A percentile compares a stretch with the other conserved stretches of the same genome.
These are phyloP conservation scores for Phylloscopus collybita DNA, from an alignment of 2,797 vertebrate genomes.

Conservation along the genomic window DNA sequence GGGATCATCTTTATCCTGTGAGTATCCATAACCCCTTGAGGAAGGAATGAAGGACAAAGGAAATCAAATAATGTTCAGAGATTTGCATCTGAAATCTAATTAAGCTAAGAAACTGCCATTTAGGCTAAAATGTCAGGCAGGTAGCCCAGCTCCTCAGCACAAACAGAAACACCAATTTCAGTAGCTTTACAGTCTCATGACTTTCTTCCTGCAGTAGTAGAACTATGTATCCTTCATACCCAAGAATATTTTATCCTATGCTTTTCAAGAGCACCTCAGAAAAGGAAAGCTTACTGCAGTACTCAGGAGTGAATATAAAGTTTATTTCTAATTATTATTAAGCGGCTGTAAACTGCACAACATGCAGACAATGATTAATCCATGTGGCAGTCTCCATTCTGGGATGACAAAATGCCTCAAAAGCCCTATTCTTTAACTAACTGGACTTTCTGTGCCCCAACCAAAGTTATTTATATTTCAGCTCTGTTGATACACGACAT, in stretches of 20 bases:
- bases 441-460: neutral
- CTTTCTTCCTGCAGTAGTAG: neutral
- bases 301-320: neutral
- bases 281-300: slow-evolving; percentile 1
- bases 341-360: neutral
- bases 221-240: neutral
- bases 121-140: neutral
- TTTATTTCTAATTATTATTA: neutral
- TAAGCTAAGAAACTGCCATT: neutral
- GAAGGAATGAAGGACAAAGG: neutral
- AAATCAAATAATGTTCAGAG: neutral
- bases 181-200: neutral
- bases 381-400: neutral
- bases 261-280: neutral
- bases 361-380: neutral
- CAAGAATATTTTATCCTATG: neutral
- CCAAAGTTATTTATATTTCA: slow-evolving; percentile 10
- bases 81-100: slow-evolving; percentile 9
- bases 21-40: neutral
- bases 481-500: neutral
- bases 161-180: neutral
- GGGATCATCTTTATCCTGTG: neutral
- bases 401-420: neutral
- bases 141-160: neutral
- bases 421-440: slow-evolving; percentile 4